Evolutionary conservation across 2,797 vertebrate species (phyloP).

Genomic region (Cossypha polioptera): DNA sequence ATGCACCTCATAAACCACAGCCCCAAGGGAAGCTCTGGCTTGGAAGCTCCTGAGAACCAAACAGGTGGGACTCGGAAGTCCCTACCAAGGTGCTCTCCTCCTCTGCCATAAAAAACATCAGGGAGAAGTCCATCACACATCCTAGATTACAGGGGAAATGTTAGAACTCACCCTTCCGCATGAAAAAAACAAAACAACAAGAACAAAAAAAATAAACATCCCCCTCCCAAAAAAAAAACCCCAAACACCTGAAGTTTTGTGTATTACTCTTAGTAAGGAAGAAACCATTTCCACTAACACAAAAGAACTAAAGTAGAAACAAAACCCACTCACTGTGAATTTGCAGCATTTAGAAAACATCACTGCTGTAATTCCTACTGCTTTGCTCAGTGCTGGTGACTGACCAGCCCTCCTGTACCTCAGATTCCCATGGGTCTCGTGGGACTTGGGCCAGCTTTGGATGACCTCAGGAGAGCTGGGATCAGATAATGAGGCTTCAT

Average conservation of each 20-base stretch:
- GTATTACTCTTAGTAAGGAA: not conserved
- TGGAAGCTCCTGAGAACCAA: not conserved
- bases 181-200: not conserved
- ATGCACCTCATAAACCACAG: not conserved
- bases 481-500: not conserved
- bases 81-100: not conserved
- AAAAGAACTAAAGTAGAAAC: not conserved
- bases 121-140: not conserved
- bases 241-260: accelerated
- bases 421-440: not conserved
- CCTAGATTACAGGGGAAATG: not conserved
- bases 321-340: not conserved
- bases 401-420: not conserved
- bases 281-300: not conserved
- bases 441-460: not conserved
- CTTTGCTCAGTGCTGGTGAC: not conserved
- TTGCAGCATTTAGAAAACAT: not conserved
- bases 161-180: not conserved
- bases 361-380: not conserved
- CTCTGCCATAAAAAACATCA: not conserved
- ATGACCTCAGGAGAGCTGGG: not conserved
- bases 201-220: not conserved
- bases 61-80: not conserved
- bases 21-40: not conserved
- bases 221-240: not conserved